These are phyloP conservation scores for Coranthus polyacanthus DNA, from an alignment of 2,797 vertebrate genomes.

Conservation along the genomic window DNA sequence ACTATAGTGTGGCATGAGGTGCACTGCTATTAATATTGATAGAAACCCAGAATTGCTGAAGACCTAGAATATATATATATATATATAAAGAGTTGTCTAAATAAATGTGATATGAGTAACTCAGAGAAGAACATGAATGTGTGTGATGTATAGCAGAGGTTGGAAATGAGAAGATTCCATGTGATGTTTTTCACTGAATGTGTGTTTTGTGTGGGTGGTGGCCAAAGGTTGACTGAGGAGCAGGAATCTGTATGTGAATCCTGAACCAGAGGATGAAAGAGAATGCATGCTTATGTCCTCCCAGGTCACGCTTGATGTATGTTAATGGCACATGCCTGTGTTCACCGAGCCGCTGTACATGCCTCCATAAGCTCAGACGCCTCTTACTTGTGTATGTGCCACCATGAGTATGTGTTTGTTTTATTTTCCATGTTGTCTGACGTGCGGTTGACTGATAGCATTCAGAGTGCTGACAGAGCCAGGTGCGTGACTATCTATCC, in stretches of 20 bases:
- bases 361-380: constrained; percentile 24
- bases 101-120: constrained; percentile 5
- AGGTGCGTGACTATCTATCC: constrained; percentile 78
- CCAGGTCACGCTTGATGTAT: constrained; percentile 44
- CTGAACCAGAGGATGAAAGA: constrained; percentile 47
- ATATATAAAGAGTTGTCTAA: too few relatives aligned
- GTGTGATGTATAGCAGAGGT: neutral
- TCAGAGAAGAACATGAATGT: neutral
- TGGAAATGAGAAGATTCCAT: constrained; percentile 28
- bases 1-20: too few relatives aligned
- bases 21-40: too few relatives aligned
- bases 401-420: constrained; percentile 57
- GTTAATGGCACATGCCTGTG: constrained; percentile 50
- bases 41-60: neutral
- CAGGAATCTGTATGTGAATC: constrained; percentile 70
- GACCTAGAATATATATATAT: too few relatives aligned
- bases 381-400: constrained; percentile 38
- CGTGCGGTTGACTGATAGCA: constrained; percentile 74
- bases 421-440: constrained; percentile 73
- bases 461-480: constrained; percentile 66
- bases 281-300: constrained; percentile 34
- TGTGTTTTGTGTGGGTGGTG: constrained; percentile 46
- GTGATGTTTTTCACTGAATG: constrained; percentile 25
- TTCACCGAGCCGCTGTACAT: constrained; percentile 37
- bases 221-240: constrained; percentile 73